Conservation (phyloP, 2,888 invertebrate species). For the Periphyllus acericola region DNA sequence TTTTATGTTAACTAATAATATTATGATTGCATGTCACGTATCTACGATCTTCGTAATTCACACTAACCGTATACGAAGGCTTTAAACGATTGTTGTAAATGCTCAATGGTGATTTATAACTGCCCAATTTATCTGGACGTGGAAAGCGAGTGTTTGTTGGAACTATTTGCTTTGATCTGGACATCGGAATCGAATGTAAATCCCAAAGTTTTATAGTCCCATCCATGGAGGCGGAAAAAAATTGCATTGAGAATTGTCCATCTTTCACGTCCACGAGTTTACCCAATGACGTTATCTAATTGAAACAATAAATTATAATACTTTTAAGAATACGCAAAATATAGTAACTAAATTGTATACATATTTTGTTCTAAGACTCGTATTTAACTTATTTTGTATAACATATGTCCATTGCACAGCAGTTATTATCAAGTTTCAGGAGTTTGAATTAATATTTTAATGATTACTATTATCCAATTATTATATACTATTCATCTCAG, state of each 20-base stretch:
- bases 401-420: not conserved
- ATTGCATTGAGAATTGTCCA: slow-evolving; percentile 64
- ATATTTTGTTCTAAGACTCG: not conserved
- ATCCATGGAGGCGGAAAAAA: slow-evolving; percentile 67
- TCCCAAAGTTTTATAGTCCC: slow-evolving; percentile 67
- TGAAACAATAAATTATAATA: not conserved
- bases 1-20: too few species aligned
- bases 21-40: too few species aligned
- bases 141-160: not conserved
- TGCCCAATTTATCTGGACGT: slow-evolving; percentile 17
- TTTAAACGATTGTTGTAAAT: slow-evolving; percentile 36
- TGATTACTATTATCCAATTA: too few species aligned
- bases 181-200: slow-evolving; percentile 64
- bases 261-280: slow-evolving; percentile 20
- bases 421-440: not conserved
- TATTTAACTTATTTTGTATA: not conserved
- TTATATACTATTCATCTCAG: too few species aligned
- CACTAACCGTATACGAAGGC: slow-evolving; percentile 45
- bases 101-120: slow-evolving; percentile 41
- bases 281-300: slow-evolving; percentile 39
- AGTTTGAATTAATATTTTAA: not conserved
- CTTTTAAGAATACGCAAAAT: not conserved
- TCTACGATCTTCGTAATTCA: too few species aligned
- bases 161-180: not conserved
- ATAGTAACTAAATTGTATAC: not conserved